Base-by-base conservation (phyloP, 92 coral and sea anemone species). In the Plumapathes pennacea region DNA sequence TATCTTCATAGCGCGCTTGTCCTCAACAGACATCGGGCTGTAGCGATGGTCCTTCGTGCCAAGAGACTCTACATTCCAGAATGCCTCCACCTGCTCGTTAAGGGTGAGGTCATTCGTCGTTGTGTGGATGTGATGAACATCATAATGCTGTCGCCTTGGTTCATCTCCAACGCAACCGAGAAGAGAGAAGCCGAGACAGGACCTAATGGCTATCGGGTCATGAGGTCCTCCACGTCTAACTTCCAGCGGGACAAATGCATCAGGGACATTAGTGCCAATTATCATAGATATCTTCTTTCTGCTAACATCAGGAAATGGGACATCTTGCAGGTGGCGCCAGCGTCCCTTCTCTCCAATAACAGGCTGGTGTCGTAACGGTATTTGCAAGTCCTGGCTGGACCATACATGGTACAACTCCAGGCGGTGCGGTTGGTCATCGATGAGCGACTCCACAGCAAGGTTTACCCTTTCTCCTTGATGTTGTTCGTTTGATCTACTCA, bases 241-340 rank as follows among this genome's bases (percentile, higher is more conserved):
- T 37, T 67, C 74, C n/a, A n/a, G n/a, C n/a, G n/a, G n/a, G n/a
- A n/a, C 1, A 67, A 69, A 69, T 24, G 69, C 69, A 57, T 71
- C 62, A 8, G 60, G 55, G 13, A 72, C 61, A 44, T 62, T 72
- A 12, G 72, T 72, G 10, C 80, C 80, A 43, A 62, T 39, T 3
- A 62, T 13, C 21, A 71, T 26, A 0, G 71, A 71, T 33, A 60
- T 47, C n/a, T n/a, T n/a, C n/a, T n/a, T n/a, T n/a, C n/a, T n/a
- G n/a, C n/a, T n/a, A n/a, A 71, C 61, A 10, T 58, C 72, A 15
- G 78, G 78, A 50, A 54, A 54, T 32, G 60, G 60, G 10, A 54
- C 21, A 14, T 22, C 37, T 44, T 54, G 32, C 4, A 54, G 42
- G 17, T 54, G 60, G 23, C 42, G 60, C 33, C 32, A 14, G 24